Evolutionary conservation across 2,888 invertebrate genomes (phyloP), one percentile per base, ranked within the genome.

Genomic region (Siphlonurus alternatus): DNA sequence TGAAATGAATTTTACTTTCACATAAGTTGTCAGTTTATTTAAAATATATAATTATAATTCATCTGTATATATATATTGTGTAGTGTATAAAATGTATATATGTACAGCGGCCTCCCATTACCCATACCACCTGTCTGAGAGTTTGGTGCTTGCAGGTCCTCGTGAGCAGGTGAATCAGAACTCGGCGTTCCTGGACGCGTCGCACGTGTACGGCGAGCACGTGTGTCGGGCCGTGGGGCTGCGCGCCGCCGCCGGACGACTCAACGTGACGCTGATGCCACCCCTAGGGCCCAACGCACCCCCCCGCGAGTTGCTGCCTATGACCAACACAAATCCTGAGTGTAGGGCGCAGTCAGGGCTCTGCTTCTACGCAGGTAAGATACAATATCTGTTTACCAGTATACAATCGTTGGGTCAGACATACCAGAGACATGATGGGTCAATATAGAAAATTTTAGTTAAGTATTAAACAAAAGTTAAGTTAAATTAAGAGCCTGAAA

Each of bases 111-210:
- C 22, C 7, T 22, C n/a, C 10, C 53, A 63, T 5, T 38, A n/a
- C n/a, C n/a, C n/a, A n/a, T n/a, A n/a, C n/a, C n/a, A n/a, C n/a
- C n/a, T n/a, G n/a, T n/a, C n/a, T n/a, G n/a, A 20, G 10, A 23
- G 38, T 38, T 38, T 56, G 22, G 5, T 60, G 23, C 56, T 66
- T 65, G 1, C 71, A 81, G 89, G 93, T 10, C 89, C 93, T 0
- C 82, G 96, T 65, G 94, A 95, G 71, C 95, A 95, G 78, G 87
- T 93, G 19, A 96, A 97, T 75, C 92, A 94, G 73, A 94, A 94
- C 73, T 91, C 94, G 0, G 91, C 91, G 0, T 96, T 86, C 76
- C 78, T 96, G 63, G 94, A 94, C 72, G 88, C 80, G 0, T 93
- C 93, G 0, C 88, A 88, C 67, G 79, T 97, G 23, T 96, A 96